Conservation (phyloP, 1,140 invertebrate genomes). For the Pantala flavescens region DNA sequence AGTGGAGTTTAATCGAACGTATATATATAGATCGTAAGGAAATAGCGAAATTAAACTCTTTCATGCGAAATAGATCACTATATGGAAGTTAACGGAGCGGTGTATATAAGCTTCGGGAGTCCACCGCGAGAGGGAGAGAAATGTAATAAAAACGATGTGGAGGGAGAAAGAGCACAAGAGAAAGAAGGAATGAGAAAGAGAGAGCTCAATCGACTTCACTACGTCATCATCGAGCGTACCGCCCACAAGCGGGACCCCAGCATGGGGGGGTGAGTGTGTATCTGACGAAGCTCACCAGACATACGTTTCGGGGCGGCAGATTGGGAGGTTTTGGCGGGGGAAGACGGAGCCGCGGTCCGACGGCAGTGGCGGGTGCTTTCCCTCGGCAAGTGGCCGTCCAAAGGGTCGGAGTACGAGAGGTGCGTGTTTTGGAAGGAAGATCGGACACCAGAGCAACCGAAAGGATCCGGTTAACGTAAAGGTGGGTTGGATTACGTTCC, state of each 20-base stretch:
- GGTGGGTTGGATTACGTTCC: too few species aligned
- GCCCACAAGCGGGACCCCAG: background rate
- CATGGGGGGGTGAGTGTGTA: background rate
- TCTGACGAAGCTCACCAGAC: background rate
- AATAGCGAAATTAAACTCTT: too few species aligned
- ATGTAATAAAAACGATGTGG: background rate
- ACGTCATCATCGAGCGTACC: constrained; percentile 1
- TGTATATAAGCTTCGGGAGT: too few species aligned
- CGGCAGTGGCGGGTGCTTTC: background rate
- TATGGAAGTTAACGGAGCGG: too few species aligned
- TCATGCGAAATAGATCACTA: too few species aligned
- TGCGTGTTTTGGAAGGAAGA: too few species aligned
- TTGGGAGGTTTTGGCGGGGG: background rate
- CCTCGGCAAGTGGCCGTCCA: background rate
- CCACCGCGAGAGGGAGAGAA: background rate
- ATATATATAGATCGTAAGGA: too few species aligned
- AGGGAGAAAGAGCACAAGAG: background rate
- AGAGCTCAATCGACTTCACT: background rate
- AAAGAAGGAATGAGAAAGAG: background rate
- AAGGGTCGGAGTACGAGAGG: background rate
- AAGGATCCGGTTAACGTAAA: too few species aligned
- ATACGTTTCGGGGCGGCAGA: background rate
- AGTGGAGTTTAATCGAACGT: too few species aligned
- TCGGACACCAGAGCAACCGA: too few species aligned
- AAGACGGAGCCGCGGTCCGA: background rate